Evolutionary conservation across 2,113 vertebrate species (phyloP).

Genomic region (Falco punctatus): DNA sequence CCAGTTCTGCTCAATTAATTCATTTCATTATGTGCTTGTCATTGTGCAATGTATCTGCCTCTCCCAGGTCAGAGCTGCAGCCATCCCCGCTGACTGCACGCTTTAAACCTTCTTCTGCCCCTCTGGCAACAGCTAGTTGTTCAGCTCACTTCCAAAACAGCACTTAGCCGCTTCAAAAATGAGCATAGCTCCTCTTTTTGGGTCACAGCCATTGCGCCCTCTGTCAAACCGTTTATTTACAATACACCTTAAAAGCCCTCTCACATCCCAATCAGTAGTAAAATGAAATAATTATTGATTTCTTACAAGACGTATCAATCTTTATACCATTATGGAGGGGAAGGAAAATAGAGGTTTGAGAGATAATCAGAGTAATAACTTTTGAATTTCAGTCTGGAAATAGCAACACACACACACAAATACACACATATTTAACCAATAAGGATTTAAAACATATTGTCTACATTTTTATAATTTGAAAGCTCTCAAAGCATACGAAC

Average conservation of each 20-base stretch:
- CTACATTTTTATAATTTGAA: neutral
- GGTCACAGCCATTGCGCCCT: neutral
- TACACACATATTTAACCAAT: neutral
- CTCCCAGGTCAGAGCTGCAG: neutral
- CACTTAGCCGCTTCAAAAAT: neutral
- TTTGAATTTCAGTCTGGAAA: neutral
- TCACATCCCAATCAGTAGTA: neutral
- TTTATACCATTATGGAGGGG: neutral
- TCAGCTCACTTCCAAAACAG: neutral
- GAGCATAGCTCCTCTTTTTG: neutral
- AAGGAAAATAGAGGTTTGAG: neutral
- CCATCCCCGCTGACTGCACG: neutral
- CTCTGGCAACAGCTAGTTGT: neutral
- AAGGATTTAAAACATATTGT: neutral
- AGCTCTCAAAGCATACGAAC: neutral
- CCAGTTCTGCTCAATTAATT: neutral
- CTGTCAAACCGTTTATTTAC: slow-evolving; percentile 11
- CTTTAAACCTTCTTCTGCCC: neutral
- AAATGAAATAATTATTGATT: slow-evolving; percentile 36
- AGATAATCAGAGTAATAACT: neutral
- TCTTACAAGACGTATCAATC: neutral
- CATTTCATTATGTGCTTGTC: neutral
- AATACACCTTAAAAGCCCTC: neutral
- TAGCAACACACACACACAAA: neutral
- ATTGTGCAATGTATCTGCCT: neutral